phyloP scores from a whole-genome alignment of 2,888 invertebrate genomes.

The Ectemnius cavifrons region DNA sequence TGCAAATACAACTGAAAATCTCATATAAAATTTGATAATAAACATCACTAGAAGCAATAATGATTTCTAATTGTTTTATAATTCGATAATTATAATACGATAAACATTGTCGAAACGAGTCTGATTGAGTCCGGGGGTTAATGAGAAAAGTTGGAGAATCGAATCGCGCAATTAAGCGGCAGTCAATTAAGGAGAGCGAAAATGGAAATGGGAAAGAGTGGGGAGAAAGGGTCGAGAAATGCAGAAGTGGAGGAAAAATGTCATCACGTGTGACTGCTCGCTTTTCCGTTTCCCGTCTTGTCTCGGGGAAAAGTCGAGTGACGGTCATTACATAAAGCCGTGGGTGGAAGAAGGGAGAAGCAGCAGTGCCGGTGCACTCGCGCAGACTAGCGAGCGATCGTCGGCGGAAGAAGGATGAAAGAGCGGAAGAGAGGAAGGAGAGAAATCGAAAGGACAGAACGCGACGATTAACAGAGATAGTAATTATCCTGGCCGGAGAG shows the following conservation, averaged over 20 bases:
- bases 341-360: slow-evolving; percentile 11
- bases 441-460: slow-evolving; percentile 18
- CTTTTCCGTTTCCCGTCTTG: slow-evolving; percentile 9
- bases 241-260: too few relatives aligned
- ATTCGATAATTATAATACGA: too few relatives aligned
- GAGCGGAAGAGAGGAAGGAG: slow-evolving; percentile 19
- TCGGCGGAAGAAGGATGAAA: slow-evolving; percentile 6
- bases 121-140: too few relatives aligned
- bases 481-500: slow-evolving; percentile 21
- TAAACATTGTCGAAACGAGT: too few relatives aligned
- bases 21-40: background rate
- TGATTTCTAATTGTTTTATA: too few relatives aligned
- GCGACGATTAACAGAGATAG: slow-evolving; percentile 35
- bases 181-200: background rate
- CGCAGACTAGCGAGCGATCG: too few relatives aligned
- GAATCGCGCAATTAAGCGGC: background rate
- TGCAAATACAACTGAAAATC: background rate
- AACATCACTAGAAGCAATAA: background rate
- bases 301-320: slow-evolving; percentile 42
- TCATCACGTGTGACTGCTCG: background rate
- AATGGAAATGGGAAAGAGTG: background rate
- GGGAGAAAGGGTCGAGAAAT: background rate
- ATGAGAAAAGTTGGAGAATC: too few relatives aligned
- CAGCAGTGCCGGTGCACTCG: too few relatives aligned
- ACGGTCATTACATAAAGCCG: slow-evolving; percentile 53